A percentile compares a stretch with the other conserved stretches of the same genome.
These are phyloP conservation scores for Thunnus thynnus DNA, from an alignment of 2,113 vertebrate species.

Conservation along the genomic window DNA sequence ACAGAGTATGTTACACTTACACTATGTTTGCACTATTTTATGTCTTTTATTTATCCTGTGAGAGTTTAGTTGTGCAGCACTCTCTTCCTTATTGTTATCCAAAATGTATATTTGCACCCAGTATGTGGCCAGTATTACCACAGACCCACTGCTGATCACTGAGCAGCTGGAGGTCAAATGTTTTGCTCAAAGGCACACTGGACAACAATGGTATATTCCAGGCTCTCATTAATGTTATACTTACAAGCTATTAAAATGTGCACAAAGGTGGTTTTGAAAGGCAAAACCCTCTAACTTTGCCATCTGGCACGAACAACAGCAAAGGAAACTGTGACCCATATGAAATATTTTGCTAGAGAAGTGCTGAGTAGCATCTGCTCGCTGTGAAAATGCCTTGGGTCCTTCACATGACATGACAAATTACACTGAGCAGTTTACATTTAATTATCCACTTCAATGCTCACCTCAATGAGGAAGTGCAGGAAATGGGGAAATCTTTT, in stretches of 20 bases:
- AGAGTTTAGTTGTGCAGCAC: not conserved
- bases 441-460: conserved; percentile 85
- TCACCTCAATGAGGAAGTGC: conserved; percentile 67
- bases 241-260: conserved; percentile 60
- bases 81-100: not conserved
- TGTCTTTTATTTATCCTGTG: not conserved
- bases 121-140: conserved; percentile 1
- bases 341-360: conserved; percentile 81
- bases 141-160: conserved; percentile 31
- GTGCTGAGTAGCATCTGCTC: conserved; percentile 86
- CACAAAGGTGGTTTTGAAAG: conserved; percentile 69
- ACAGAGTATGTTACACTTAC: too few species aligned
- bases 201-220: conserved; percentile 35
- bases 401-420: conserved; percentile 85
- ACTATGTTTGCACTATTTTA: too few species aligned
- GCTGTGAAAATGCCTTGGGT: conserved; percentile 81
- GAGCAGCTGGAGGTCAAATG: conserved; percentile 42
- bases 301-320: conserved; percentile 79
- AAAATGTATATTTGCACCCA: conserved; percentile 8
- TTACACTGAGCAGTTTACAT: conserved; percentile 85
- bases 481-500: conserved; percentile 47
- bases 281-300: conserved; percentile 65
- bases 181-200: conserved; percentile 50
- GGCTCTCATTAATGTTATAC: conserved; percentile 59
- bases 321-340: conserved; percentile 82